Evolutionary conservation across 2,797 vertebrate genomes (phyloP).

Genomic region (Rhodeus uyekii): DNA sequence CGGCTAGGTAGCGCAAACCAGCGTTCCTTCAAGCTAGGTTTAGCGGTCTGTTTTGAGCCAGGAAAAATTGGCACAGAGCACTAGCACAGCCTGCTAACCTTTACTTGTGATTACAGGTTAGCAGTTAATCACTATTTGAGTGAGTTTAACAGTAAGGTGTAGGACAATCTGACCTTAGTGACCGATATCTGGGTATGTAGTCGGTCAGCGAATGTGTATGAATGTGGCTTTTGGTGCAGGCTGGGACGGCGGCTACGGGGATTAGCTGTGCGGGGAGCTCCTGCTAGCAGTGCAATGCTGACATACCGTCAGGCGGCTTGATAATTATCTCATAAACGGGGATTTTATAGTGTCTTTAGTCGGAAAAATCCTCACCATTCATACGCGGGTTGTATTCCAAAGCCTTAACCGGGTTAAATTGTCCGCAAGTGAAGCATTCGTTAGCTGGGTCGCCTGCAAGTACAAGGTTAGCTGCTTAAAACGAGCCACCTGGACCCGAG

Average conservation of each 20-base stretch:
- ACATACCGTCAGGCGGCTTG: constrained; percentile 38
- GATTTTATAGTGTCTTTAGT: background rate
- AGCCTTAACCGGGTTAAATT: background rate
- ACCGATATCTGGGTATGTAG: constrained; percentile 50
- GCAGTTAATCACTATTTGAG: background rate
- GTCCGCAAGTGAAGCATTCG: background rate
- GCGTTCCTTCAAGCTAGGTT: background rate
- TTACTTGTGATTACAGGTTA: constrained; percentile 23
- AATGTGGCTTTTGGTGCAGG: constrained; percentile 49
- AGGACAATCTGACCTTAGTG: background rate
- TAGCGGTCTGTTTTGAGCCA: constrained; percentile 57
- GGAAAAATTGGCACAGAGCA: constrained; percentile 46
- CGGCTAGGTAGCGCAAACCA: background rate
- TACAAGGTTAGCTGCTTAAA: constrained; percentile 44
- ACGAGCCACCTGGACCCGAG: constrained; percentile 36
- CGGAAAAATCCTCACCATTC: constrained; percentile 6
- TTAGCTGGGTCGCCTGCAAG: constrained; percentile 35
- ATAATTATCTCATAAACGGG: constrained; percentile 35
- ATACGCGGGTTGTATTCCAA: background rate
- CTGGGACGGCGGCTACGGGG: constrained; percentile 54
- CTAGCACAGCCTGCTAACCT: constrained; percentile 46
- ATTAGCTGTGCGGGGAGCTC: constrained; percentile 48
- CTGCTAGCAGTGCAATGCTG: constrained; percentile 54
- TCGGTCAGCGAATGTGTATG: constrained; percentile 42
- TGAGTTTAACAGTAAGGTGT: background rate